These are phyloP conservation scores for Heliconius congener DNA, from an alignment of 1,140 invertebrate genomes.

Conservation along the genomic window DNA sequence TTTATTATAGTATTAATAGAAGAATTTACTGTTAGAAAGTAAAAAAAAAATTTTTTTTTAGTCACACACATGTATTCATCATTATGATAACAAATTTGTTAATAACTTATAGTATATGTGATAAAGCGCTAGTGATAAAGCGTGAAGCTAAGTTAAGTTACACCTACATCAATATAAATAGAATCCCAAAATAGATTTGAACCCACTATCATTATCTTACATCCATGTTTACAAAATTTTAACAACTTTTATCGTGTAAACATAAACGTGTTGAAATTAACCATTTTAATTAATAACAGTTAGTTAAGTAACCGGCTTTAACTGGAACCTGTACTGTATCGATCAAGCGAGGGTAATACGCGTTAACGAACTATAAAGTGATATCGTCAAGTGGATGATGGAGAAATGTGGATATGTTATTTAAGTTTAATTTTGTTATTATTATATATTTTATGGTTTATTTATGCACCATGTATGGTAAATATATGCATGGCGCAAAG, in stretches of 20 bases:
- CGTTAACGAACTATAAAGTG: slow-evolving; percentile 54
- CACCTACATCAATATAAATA: no score
- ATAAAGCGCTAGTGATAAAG: no score
- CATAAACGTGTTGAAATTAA: slow-evolving; percentile 16
- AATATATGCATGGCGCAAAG: no score
- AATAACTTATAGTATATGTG: no score
- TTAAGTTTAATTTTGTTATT: background rate
- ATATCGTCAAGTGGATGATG: slow-evolving; percentile 44
- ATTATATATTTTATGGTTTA: background rate
- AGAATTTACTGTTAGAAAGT: no score
- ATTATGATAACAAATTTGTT: no score
- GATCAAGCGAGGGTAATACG: slow-evolving; percentile 56
- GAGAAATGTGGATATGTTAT: slow-evolving; percentile 35
- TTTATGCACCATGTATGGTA: no score
- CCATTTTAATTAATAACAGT: slow-evolving; percentile 23
- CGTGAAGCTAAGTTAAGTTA: no score
- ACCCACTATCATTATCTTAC: background rate
- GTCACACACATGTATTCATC: no score
- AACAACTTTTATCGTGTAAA: background rate
- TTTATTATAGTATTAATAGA: no score
- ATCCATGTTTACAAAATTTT: background rate
- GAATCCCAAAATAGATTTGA: background rate
- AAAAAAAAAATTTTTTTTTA: no score
- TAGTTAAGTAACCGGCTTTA: slow-evolving; percentile 26
- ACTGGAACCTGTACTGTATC: slow-evolving; percentile 51